phyloP scores from a whole-genome alignment of 2,797 vertebrate genomes.

The Enteromius viviparus region DNA sequence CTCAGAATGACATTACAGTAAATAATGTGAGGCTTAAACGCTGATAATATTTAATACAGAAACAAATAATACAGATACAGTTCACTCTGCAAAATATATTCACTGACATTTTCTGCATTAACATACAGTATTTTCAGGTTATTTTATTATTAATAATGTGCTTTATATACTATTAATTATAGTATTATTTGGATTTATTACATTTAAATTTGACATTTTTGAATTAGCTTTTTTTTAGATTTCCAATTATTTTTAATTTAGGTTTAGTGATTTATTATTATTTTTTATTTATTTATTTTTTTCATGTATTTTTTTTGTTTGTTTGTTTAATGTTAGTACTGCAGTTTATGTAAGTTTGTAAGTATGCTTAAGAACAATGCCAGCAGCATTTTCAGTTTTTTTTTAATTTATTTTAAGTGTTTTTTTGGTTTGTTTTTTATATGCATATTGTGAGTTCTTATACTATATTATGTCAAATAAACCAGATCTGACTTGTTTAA shows the following conservation, averaged over 20 bases:
- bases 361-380: not conserved
- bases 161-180: too few relatives aligned
- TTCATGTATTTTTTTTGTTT: too few relatives aligned
- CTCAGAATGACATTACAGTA: slow-evolving; percentile 35
- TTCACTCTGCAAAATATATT: not conserved
- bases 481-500: not conserved
- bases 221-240: not conserved
- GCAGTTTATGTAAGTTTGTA: not conserved
- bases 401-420: not conserved
- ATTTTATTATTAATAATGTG: not conserved
- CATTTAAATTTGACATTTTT: not conserved
- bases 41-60: not conserved
- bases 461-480: not conserved
- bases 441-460: not conserved
- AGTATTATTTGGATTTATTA: not conserved
- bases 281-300: too few relatives aligned
- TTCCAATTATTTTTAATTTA: too few relatives aligned
- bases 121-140: not conserved
- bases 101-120: too few relatives aligned
- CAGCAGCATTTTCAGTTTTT: too few relatives aligned
- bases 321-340: not conserved
- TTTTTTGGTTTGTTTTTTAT: not conserved
- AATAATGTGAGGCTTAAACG: slow-evolving; percentile 40
- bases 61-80: not conserved
- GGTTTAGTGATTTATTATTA: too few relatives aligned